These are phyloP conservation scores for Zeugodacus cucurbitae DNA, from an alignment of 1,140 invertebrate genomes.

Conservation along the genomic window DNA sequence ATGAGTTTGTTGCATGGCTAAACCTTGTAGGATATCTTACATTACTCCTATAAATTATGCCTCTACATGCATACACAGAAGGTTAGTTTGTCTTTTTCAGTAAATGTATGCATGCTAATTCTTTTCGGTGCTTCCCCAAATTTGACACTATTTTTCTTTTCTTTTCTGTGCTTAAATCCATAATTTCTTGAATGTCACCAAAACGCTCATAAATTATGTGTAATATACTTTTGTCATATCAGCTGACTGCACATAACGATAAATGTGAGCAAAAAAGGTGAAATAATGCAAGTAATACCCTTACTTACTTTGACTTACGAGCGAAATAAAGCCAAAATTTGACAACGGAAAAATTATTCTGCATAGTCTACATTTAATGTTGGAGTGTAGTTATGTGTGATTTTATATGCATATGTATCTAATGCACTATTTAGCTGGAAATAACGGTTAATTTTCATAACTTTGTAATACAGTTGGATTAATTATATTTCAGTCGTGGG, in stretches of 20 bases:
- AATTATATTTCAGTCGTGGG: background rate
- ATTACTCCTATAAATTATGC: background rate
- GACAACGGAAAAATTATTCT: background rate
- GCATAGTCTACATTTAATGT: background rate
- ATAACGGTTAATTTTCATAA: background rate
- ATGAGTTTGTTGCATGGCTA: too few species aligned
- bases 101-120: too few species aligned
- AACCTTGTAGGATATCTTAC: too few species aligned
- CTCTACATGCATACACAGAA: background rate
- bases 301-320: background rate
- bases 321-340: background rate
- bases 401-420: background rate
- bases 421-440: background rate
- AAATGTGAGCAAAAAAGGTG: background rate
- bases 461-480: background rate
- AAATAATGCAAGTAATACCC: background rate
- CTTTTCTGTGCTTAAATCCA: background rate
- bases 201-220: background rate
- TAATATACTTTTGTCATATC: conserved; percentile 4
- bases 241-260: background rate
- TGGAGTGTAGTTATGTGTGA: background rate
- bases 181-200: background rate
- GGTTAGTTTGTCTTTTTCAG: too few species aligned
- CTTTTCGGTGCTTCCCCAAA: background rate
- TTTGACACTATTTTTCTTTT: background rate